Base-by-base conservation (phyloP, 1,140 invertebrate species). In the Scaptomyza montana region DNA sequence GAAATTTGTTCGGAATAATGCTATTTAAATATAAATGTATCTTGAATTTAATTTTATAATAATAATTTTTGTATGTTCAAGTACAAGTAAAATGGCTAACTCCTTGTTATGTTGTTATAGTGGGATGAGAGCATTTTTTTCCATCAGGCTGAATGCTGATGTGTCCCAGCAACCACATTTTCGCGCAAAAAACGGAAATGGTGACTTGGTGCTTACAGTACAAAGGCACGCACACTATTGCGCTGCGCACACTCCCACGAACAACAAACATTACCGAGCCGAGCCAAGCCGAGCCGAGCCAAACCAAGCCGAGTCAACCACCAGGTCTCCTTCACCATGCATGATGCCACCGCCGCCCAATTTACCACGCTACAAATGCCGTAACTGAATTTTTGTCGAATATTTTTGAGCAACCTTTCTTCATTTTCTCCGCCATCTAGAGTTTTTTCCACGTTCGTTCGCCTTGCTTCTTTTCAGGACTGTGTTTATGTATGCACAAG, bases 331-430 rank as follows among this genome's bases (percentile, higher is more conserved):
- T 41, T 4, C 10, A 10, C 10, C 39, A 3, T 16, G 6, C 30
- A 33, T 33, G 4, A 46, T 19, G 45, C 13, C 10, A 46, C 50
- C 53, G 30, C 30, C 33, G 33, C 39, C 21, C 12, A 13, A 1
- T 39, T 25, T 21, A 63, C 60, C 67, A 47, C 71, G 30, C 46
- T 49, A 45, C 69, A 67, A 76, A 81, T 82, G 68, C 78, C 82
- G 75, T 55, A 75, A 67, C 73, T 53, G 53, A 10, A 74, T 79
- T 89, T 87, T 87, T 87, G 59, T 45, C 57, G 47, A 71, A 79
- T 69, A 89, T 87, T 87, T 89, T 73, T 66, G 45, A 78, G 60
- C 47, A 82, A 77, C 76, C 82, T 86, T 78, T 84, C 84, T 87
- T 80, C 66, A 73, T 53, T 72, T 87, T 86, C 75, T 67, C 56